Conservation (phyloP, 2,888 invertebrate genomes). For the Sarcophaga subvicina region DNA sequence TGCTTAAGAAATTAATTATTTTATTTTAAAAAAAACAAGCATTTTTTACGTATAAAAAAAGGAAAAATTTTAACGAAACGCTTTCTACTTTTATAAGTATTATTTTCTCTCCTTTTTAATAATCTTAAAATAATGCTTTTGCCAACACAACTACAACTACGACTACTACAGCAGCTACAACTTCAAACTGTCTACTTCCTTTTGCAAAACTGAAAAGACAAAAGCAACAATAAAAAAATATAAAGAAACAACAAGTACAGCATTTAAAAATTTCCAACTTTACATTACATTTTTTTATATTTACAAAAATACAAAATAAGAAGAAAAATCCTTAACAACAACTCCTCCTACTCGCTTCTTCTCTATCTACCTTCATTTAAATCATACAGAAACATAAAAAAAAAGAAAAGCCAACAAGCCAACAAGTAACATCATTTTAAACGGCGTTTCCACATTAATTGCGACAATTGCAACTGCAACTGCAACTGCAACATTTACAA, state of each 20-base stretch:
- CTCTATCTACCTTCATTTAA: neutral
- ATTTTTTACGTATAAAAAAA: neutral
- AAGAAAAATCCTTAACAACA: conserved; percentile 6
- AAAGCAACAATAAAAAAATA: neutral
- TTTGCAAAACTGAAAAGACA: conserved; percentile 37
- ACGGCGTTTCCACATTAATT: conserved; percentile 57
- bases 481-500: conserved; percentile 44
- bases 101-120: neutral
- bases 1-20: conserved; percentile 68
- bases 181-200: conserved; percentile 63
- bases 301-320: conserved; percentile 34
- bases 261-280: conserved; percentile 59
- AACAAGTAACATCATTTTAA: conserved; percentile 32
- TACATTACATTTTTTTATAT: conserved; percentile 46
- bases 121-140: conserved; percentile 8
- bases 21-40: conserved; percentile 44
- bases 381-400: neutral
- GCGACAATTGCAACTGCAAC: conserved; percentile 58
- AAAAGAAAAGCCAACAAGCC: conserved; percentile 22
- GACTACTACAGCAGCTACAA: conserved; percentile 32
- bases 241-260: conserved; percentile 34
- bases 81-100: conserved; percentile 15
- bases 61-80: conserved; percentile 67
- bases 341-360: neutral
- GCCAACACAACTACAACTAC: neutral